A percentile compares a stretch with the other conserved stretches of the same genome.
These are phyloP conservation scores for Hassar affinis DNA, from an alignment of 2,113 vertebrate genomes.

Conservation along the genomic window DNA sequence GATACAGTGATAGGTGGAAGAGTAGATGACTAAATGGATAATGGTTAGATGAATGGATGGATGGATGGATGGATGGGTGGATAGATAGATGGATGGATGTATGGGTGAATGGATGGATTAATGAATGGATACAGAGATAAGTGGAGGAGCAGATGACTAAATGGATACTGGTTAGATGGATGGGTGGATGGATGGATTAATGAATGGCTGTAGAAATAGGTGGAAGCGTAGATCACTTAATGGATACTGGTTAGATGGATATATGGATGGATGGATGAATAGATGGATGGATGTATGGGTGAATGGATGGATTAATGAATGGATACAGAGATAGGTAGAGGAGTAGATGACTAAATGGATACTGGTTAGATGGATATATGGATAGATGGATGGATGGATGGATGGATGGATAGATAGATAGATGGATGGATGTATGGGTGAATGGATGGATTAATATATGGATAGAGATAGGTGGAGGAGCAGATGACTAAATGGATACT, in stretches of 20 bases:
- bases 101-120: neutral
- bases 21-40: no score
- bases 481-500: no score
- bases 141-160: neutral
- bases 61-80: neutral
- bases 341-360: neutral
- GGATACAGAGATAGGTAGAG: no score
- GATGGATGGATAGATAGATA: neutral
- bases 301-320: neutral
- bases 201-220: neutral
- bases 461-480: no score
- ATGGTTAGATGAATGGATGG: neutral
- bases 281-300: neutral
- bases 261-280: neutral
- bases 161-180: neutral
- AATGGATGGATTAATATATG: no score
- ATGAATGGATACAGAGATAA: neutral
- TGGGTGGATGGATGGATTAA: neutral
- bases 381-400: neutral
- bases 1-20: neutral
- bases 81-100: neutral
- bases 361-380: neutral
- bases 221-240: neutral
- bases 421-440: neutral
- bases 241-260: neutral